A percentile compares a stretch with the other conserved stretches of the same genome.
Conservation (phyloP, 2,113 vertebrate genomes). For the Osmerus mordax region DNA sequence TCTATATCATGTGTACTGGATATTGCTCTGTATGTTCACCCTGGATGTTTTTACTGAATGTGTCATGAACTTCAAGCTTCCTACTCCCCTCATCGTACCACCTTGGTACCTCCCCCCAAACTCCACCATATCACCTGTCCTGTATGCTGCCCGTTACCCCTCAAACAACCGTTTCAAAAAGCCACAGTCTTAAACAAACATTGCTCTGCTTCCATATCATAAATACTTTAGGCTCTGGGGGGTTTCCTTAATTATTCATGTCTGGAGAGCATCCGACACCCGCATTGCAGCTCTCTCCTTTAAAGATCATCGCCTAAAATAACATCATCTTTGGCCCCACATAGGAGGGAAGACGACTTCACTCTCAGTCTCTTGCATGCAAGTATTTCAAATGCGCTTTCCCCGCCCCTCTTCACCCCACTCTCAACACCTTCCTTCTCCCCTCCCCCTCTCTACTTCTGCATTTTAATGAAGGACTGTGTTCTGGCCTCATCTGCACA, state of each 20-base stretch:
- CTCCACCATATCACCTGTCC: slow-evolving; percentile 6
- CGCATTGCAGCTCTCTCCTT: slow-evolving; percentile 61
- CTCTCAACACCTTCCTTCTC: background rate
- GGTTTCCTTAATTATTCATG: slow-evolving; percentile 64
- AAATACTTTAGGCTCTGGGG: slow-evolving; percentile 64
- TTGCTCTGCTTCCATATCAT: slow-evolving; percentile 58
- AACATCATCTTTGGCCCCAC: slow-evolving; percentile 34
- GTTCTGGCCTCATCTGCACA: slow-evolving; percentile 12
- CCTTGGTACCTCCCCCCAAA: background rate
- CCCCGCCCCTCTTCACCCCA: background rate
- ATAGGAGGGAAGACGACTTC: background rate
- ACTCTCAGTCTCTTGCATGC: slow-evolving; percentile 13
- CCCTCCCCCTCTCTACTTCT: too few relatives aligned
- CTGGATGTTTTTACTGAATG: too few relatives aligned
- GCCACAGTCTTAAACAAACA: slow-evolving; percentile 65
- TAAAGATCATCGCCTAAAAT: slow-evolving; percentile 49
- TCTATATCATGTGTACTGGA: too few relatives aligned
- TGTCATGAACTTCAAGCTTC: too few relatives aligned
- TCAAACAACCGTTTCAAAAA: slow-evolving; percentile 45
- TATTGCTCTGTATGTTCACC: too few relatives aligned
- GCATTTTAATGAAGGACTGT: slow-evolving; percentile 34
- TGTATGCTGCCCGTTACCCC: slow-evolving; percentile 25
- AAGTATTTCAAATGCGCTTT: background rate
- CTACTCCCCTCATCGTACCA: background rate
- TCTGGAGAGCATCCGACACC: slow-evolving; percentile 39